Evolutionary conservation across 2,797 vertebrate species (phyloP).

Genomic region (Chiloscyllium punctatum): DNA sequence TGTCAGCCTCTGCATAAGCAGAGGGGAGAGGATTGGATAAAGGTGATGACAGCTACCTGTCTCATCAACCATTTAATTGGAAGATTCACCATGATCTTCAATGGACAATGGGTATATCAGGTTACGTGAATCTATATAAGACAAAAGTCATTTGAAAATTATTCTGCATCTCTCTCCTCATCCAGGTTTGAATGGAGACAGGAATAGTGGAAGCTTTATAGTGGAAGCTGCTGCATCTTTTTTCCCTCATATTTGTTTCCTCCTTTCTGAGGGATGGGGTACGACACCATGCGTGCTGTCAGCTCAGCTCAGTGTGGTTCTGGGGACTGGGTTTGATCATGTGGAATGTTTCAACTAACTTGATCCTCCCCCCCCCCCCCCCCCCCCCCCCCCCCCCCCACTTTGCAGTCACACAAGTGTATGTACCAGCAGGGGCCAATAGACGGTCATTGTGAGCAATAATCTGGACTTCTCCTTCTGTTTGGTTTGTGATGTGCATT

Average conservation of each 20-base stretch:
- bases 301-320: not conserved
- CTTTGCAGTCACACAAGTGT: not conserved
- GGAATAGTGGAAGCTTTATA: not conserved
- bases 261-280: not conserved
- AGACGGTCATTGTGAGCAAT: not conserved
- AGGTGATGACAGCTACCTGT: not conserved
- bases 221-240: not conserved
- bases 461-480: not conserved
- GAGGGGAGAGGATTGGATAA: not conserved
- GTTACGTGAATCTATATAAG: not conserved
- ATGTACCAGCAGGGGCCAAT: not conserved
- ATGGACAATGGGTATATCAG: not conserved
- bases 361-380: not conserved
- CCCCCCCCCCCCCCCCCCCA: not conserved
- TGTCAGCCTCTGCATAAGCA: not conserved
- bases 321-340: not conserved
- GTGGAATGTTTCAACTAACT: not conserved
- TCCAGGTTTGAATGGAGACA: not conserved
- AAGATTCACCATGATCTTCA: not conserved
- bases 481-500: not conserved
- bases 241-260: not conserved
- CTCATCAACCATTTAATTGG: not conserved
- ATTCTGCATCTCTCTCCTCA: not conserved
- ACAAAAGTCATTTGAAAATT: not conserved
- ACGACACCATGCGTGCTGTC: not conserved